Base-by-base conservation (phyloP, 2,888 invertebrate genomes). In the Lithophane leautieri region DNA sequence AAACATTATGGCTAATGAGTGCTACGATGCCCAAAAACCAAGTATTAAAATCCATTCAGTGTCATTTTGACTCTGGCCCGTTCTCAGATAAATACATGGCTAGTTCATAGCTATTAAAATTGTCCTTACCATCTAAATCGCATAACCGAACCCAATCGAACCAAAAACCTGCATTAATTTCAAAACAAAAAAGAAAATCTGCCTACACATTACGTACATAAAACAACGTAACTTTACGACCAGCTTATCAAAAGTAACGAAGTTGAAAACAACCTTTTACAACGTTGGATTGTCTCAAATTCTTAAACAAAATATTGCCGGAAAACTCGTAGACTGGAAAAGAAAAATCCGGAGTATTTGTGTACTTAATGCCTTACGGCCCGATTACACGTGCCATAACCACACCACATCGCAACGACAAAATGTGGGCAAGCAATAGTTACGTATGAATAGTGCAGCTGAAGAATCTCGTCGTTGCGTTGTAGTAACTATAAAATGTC, bases 351-450 rank as follows among this genome's bases (percentile, higher is more conserved):
- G 1, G 8, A 28, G 44, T 61, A 83, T 83, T 86, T 71, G 83
- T 86, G 25, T 83, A 69, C 61, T n/a, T 86, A 83, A 86, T 71
- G 79, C 28, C 60, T 4, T 56, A 56, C 14, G 25, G 54, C n/a
- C 25, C 54, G 25, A 56, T 25, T 7, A 14, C 54, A 25, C n/a
- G 54, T 25, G 1, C 25, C 54, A 14, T 14, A 56, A 25, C 54
- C n/a, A 54, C 54, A 25, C n/a, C 54, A n/a, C 6, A 56, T 25
- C 25, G 25, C 12, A 56, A 6, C 1, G n/a, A 14, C n/a, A n/a
- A 56, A 56, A 56, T 56, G 6, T 56, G n/a, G 14, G 25, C 6
- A 56, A 56, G 54, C 25, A 56, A 9, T 50, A 8, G 50, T 22
- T 50, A 8, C 22, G 2, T 50, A 11, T 54, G 54, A 12, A 54